Evolutionary conservation across 2,888 invertebrate genomes (phyloP).

Genomic region (Drosophila hawaiiensis): DNA sequence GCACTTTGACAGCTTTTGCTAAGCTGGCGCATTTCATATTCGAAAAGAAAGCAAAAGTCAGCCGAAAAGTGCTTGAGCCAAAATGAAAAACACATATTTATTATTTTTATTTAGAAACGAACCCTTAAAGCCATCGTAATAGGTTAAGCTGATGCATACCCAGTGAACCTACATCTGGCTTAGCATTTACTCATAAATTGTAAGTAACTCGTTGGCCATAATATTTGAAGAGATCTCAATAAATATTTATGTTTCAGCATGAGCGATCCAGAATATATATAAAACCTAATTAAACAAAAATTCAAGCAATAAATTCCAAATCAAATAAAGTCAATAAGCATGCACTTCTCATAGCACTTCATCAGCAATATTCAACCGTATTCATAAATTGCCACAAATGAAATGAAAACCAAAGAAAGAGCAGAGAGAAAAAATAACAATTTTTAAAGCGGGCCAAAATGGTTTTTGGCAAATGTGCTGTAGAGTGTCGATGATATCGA

Average conservation of each 20-base stretch:
- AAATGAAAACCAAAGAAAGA: constrained; percentile 21
- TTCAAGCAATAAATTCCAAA: constrained; percentile 55
- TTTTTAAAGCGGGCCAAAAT: constrained; percentile 44
- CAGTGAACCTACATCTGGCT: not conserved
- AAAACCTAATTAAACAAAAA: not conserved
- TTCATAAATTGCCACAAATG: constrained; percentile 61
- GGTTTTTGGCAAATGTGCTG: constrained; percentile 17
- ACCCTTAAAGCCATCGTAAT: not conserved
- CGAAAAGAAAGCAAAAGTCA: constrained; percentile 26
- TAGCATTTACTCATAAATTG: not conserved
- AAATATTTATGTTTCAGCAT: constrained; percentile 18
- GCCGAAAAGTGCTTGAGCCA: constrained; percentile 15
- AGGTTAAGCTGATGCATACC: not conserved
- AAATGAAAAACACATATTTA: not conserved
- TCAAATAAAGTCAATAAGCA: constrained; percentile 60
- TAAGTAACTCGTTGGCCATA: not conserved
- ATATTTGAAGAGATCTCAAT: not conserved
- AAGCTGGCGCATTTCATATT: constrained; percentile 14
- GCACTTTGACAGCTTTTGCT: not conserved
- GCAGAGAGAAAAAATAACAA: not conserved
- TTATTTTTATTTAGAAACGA: not conserved
- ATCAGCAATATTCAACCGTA: constrained; percentile 47
- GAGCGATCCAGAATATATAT: not conserved
- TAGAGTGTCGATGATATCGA: constrained; percentile 64
- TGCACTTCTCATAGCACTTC: constrained; percentile 60